Evolutionary conservation across 2,888 invertebrate genomes (phyloP).

Genomic region (Zaprionus lineosus): DNA sequence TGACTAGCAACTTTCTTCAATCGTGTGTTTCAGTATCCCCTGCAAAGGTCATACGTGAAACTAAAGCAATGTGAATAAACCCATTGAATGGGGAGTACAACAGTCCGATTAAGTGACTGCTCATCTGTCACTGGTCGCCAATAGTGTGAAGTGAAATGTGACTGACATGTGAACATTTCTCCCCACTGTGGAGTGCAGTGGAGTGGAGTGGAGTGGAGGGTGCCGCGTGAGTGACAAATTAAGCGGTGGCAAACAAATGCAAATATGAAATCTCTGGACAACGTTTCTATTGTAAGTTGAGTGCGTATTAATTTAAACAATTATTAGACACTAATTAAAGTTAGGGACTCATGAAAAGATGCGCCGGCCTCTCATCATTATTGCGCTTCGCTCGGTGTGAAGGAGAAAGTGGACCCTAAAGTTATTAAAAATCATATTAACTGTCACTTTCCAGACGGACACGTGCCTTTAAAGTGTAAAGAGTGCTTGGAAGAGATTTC

Average conservation of each 20-base stretch:
- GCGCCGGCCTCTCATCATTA: no score
- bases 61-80: constrained; percentile 36
- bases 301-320: constrained; percentile 59
- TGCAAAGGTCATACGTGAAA: constrained; percentile 33
- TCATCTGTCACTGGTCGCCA: neutral
- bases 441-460: constrained; percentile 50
- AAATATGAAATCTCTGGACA: constrained; percentile 25
- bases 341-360: constrained; percentile 22
- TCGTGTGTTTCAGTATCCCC: neutral
- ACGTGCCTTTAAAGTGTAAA: no score
- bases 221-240: constrained; percentile 73
- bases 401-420: constrained; percentile 63
- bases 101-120: neutral
- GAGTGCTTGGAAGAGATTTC: no score
- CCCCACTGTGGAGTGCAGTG: no score
- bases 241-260: constrained; percentile 20
- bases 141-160: constrained; percentile 13
- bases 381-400: constrained; percentile 32
- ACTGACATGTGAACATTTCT: constrained; percentile 2
- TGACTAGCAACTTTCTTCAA: constrained; percentile 49
- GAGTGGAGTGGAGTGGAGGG: no score
- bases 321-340: constrained; percentile 66
- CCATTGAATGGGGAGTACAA: neutral
- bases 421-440: constrained; percentile 24
- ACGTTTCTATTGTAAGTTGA: constrained; percentile 48